Conservation (phyloP, 2,797 vertebrate genomes). For the Centroberyx gerrardi region DNA sequence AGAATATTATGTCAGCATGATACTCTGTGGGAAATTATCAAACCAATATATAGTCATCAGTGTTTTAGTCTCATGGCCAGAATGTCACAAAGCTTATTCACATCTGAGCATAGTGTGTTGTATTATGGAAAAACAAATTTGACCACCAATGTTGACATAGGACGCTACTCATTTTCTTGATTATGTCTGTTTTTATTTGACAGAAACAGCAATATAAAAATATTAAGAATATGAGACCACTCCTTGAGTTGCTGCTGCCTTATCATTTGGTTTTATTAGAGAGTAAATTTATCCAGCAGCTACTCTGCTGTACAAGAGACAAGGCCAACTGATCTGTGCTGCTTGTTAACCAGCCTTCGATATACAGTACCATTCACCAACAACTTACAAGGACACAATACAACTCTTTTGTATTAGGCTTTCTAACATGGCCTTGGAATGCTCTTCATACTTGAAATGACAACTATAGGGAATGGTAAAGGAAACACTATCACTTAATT, state of each 20-base stretch:
- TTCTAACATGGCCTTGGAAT: neutral
- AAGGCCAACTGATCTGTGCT: neutral
- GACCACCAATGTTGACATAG: neutral
- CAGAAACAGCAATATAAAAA: no score
- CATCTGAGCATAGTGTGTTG: neutral
- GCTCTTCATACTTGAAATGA: neutral
- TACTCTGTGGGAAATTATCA: no score
- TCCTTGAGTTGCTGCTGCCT: neutral
- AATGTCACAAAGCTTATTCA: no score
- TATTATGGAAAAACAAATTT: no score
- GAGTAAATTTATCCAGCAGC: neutral
- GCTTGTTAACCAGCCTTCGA: neutral
- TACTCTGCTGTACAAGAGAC: neutral
- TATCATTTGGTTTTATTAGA: neutral
- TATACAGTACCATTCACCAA: neutral
- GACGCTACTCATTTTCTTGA: neutral
- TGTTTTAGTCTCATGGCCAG: no score
- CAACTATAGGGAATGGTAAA: neutral
- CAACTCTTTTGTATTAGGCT: neutral
- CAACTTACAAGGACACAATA: neutral
- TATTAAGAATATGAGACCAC: no score
- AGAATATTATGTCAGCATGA: neutral
- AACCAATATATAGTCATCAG: no score
- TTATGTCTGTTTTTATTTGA: neutral
- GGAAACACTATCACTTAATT: neutral